Conservation (phyloP, 1,140 invertebrate species). For the Aradophagus sp. region DNA sequence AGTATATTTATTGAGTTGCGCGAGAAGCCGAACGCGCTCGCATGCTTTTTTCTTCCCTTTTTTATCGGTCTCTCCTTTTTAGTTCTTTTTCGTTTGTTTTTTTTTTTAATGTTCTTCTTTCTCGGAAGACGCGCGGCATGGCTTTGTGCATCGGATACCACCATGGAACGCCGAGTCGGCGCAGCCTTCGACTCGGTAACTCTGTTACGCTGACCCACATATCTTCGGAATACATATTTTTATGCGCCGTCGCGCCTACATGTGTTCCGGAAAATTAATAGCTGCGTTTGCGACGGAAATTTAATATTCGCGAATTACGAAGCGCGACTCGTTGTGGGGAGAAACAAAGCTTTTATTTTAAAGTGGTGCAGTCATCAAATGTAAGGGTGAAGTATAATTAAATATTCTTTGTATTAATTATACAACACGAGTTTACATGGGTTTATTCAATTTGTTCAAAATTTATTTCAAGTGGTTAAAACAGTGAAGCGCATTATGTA, state of each 20-base stretch:
- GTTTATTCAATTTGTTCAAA: no score
- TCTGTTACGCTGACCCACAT: constrained; percentile 47
- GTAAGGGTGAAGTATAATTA: no score
- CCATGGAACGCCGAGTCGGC: constrained; percentile 5
- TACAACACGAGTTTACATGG: no score
- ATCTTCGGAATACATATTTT: constrained; percentile 26
- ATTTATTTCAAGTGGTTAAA: no score
- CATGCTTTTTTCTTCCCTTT: constrained; percentile 3
- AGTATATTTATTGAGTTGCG: constrained; percentile 24
- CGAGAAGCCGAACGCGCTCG: constrained; percentile 18
- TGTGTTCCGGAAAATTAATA: constrained; percentile 29
- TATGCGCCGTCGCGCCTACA: constrained; percentile 18
- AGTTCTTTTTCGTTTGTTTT: neutral
- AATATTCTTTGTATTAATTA: no score
- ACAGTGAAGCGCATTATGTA: no score
- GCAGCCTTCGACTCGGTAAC: constrained; percentile 28
- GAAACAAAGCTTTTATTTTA: no score
- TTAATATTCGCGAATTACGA: constrained; percentile 3
- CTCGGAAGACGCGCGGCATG: constrained; percentile 26
- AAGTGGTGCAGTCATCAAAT: no score
- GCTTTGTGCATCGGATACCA: constrained; percentile 34
- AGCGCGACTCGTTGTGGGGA: no score
- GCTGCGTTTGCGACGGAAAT: constrained; percentile 10
- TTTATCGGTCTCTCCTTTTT: neutral
- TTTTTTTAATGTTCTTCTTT: constrained; percentile 26